phyloP scores from a whole-genome alignment of 2,888 invertebrate species.

The Scaptomyza polygonia region DNA sequence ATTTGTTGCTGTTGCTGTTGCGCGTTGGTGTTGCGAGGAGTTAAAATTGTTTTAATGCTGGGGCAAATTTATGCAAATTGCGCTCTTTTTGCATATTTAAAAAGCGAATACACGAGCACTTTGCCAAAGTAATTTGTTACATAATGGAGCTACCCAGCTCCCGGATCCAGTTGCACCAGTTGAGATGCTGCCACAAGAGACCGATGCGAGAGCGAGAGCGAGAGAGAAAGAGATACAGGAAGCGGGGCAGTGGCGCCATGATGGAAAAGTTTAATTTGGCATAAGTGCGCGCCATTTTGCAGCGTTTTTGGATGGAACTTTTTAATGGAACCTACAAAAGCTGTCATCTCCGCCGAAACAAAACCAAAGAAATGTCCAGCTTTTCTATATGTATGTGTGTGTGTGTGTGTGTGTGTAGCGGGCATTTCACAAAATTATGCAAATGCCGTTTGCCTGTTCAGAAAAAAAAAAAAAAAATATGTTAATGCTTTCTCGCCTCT shows the following conservation, averaged over 20 bases:
- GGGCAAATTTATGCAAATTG: conserved; percentile 84
- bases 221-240: conserved; percentile 23
- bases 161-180: conserved; percentile 10
- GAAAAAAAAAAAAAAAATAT: no score
- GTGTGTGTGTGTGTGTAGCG: not conserved
- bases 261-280: conserved; percentile 81
- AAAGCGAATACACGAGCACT: conserved; percentile 84
- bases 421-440: conserved; percentile 71
- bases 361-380: conserved; percentile 37
- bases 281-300: conserved; percentile 81
- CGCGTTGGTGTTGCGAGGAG: conserved; percentile 80
- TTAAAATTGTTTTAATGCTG: conserved; percentile 84
- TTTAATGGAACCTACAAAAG: conserved; percentile 68
- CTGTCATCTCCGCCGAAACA: conserved; percentile 40
- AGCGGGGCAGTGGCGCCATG: conserved; percentile 62
- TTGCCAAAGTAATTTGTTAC: conserved; percentile 83
- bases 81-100: conserved; percentile 85
- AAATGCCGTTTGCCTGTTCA: conserved; percentile 71
- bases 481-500: conserved; percentile 54
- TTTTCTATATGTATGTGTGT: not conserved
- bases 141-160: conserved; percentile 66
- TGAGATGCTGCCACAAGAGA: conserved; percentile 55
- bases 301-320: conserved; percentile 74
- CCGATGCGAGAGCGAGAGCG: not conserved
- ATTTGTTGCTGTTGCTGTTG: conserved; percentile 25